Base-by-base conservation (phyloP, 53 echinoderm and acorn worm species). In the Temnopleurus reevesii region DNA sequence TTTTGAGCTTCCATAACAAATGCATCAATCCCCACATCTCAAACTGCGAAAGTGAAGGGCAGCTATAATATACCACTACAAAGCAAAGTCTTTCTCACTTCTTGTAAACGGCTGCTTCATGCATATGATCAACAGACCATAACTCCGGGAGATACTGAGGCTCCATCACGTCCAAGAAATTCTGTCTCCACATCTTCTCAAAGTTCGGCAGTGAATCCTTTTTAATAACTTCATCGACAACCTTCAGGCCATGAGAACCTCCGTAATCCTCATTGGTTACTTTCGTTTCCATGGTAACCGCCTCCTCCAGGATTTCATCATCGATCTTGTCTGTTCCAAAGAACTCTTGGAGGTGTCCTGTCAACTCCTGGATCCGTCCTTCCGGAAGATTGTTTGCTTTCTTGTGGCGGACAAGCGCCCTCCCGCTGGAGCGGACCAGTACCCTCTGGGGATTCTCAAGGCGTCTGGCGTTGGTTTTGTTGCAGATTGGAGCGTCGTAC, bases 71-170 rank as follows among this genome's bases (percentile, higher is more conserved):
- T n/a, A n/a, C n/a, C n/a, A n/a, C n/a, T n/a, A n/a, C n/a, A n/a
- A n/a, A n/a, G n/a, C n/a, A n/a, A n/a, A n/a, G n/a, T n/a, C n/a
- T n/a, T 4, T 66, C 25, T 83, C 76, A 71, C 77, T 76, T 84
- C 79, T 77, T 90, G 71, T 35, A 84, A 1, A 77, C 77, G 18
- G 55, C 17, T n/a, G 83, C 92, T 35, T 92, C 93, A 38, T 99
- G 96, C 57, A 90, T 64, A 64, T 99, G 96, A 77, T 96, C 92
- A n/a, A 99, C 91, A 25, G 99, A 99, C 99, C 99, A 99, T 26
- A 98, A 54, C 17, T 84, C 91, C 3, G 99, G 99, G 81, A 99
- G 47, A 77, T 88, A 96, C 49, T 90, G 53, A 2, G 99, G 99
- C 46, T 96, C 58, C 96, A 96, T 96, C 2, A 44, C 91, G 4